phyloP scores from a whole-genome alignment of 2,797 vertebrate genomes.

The Heteromormyrus szaboi region DNA sequence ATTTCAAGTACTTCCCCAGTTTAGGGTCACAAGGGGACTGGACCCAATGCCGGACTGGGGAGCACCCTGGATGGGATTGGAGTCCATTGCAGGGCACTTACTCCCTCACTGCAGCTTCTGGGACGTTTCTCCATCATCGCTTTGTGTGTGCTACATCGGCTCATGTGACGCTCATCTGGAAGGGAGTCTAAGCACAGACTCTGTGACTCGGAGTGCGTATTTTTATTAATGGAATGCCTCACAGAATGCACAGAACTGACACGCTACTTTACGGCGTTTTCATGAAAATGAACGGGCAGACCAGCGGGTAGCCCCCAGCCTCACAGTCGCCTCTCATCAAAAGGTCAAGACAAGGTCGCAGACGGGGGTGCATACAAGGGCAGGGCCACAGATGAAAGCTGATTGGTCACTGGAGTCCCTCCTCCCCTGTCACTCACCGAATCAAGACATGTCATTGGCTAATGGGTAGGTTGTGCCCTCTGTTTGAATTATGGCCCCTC shows the following conservation, averaged over 20 bases:
- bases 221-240: neutral
- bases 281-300: neutral
- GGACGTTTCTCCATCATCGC: neutral
- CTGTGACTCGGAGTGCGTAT: neutral
- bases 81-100: neutral
- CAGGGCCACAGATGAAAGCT: neutral
- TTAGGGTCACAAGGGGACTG: neutral
- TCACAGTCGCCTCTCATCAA: neutral
- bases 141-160: neutral
- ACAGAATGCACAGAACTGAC: neutral
- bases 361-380: neutral
- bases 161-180: neutral
- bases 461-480: neutral
- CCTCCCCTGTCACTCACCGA: neutral
- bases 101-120: neutral
- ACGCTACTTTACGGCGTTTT: neutral
- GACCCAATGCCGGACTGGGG: neutral
- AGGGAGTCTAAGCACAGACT: neutral
- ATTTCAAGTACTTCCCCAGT: neutral
- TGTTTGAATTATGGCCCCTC: neutral
- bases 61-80: neutral
- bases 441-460: neutral
- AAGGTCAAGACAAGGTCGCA: neutral
- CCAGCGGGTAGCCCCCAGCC: neutral
- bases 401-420: neutral